Conservation (phyloP, 2,113 vertebrate genomes). For the Cromileptes altivelis region DNA sequence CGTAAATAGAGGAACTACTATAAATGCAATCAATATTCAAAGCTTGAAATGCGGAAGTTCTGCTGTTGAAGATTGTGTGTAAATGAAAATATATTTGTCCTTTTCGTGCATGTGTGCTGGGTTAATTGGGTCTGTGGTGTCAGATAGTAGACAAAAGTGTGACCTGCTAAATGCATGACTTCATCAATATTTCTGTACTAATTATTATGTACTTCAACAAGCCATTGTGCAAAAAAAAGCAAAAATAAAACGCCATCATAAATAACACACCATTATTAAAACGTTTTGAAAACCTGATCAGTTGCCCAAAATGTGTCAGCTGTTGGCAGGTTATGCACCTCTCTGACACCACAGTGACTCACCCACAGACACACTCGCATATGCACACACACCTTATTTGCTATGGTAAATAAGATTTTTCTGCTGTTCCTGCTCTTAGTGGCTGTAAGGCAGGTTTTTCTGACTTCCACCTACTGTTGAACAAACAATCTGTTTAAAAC, state of each 20-base stretch:
- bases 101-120: not conserved
- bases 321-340: conserved; percentile 9
- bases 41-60: conserved; percentile 65
- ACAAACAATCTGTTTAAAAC: conserved; percentile 63
- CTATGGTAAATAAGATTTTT: conserved; percentile 44
- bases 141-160: not conserved
- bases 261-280: not conserved
- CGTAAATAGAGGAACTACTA: conserved; percentile 71
- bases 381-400: conserved; percentile 22
- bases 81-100: not conserved
- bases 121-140: not conserved
- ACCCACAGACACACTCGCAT: conserved; percentile 10
- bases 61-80: conserved; percentile 35
- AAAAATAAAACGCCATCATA: not conserved
- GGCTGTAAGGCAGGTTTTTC: conserved; percentile 64
- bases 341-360: not conserved
- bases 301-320: not conserved
- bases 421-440: conserved; percentile 45
- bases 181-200: not conserved
- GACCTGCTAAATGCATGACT: conserved; percentile 2
- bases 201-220: not conserved
- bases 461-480: conserved; percentile 61
- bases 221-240: not conserved
- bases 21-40: conserved; percentile 62
- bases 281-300: not conserved